These are phyloP conservation scores for Coptodon bakossiorum DNA, from an alignment of 2,113 vertebrate genomes.

Conservation along the genomic window DNA sequence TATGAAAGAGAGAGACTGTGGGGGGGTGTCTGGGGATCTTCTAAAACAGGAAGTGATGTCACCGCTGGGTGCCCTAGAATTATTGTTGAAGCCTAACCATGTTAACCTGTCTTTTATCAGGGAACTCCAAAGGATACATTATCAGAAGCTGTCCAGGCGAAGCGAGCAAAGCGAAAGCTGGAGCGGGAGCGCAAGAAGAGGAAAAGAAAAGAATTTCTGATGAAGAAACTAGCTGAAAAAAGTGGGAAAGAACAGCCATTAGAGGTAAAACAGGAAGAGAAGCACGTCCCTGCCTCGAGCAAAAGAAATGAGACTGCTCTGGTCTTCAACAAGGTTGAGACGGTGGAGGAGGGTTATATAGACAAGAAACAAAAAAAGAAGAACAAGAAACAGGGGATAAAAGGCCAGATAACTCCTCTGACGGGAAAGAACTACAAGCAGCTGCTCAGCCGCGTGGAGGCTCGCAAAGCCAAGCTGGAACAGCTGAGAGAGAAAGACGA, in stretches of 20 bases:
- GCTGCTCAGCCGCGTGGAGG: conserved; percentile 81
- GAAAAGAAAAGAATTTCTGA: conserved; percentile 80
- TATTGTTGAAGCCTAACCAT: not conserved
- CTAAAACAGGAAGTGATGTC: not conserved
- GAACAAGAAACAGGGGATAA: conserved; percentile 74
- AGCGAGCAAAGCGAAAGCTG: conserved; percentile 79
- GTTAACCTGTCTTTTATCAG: conserved; percentile 47
- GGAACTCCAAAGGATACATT: conserved; percentile 62
- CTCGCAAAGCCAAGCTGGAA: conserved; percentile 78
- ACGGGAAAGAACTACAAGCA: conserved; percentile 91
- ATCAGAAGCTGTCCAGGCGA: conserved; percentile 75
- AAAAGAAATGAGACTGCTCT: conserved; percentile 54
- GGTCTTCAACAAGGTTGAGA: conserved; percentile 85
- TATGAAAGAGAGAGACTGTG: not conserved
- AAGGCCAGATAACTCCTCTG: conserved; percentile 85
- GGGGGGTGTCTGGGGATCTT: not conserved
- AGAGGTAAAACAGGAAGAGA: conserved; percentile 5
- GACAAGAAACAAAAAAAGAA: conserved; percentile 73
- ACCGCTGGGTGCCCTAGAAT: not conserved
- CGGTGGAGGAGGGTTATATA: conserved; percentile 65
- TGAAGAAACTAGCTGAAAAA: conserved; percentile 75
- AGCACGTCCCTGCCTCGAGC: not conserved
- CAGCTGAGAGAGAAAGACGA: conserved; percentile 77
- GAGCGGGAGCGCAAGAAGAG: conserved; percentile 89
- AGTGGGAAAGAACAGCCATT: not conserved